Percentiles rank a stretch among this genome's conserved stretches.
These are phyloP conservation scores for Ceriagrion tenellum DNA, from an alignment of 2,888 invertebrate species.

Conservation along the genomic window DNA sequence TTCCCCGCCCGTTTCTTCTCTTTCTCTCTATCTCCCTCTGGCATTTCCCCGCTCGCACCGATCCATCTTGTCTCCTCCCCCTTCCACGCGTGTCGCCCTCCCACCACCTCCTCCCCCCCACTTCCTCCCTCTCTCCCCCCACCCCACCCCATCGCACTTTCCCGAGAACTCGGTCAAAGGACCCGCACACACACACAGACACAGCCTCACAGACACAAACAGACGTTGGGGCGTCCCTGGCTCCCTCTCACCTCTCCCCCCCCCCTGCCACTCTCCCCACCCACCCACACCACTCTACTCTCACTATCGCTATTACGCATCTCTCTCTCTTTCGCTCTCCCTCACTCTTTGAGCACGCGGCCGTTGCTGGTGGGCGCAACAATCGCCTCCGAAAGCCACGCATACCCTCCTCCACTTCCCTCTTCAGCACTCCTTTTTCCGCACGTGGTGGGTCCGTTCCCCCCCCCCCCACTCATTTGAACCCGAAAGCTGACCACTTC, in stretches of 20 bases:
- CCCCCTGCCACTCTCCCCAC: not conserved
- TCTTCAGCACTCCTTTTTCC: too few relatives aligned
- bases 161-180: conserved; percentile 23
- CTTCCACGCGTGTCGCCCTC: not conserved
- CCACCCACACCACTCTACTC: not conserved
- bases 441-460: too few relatives aligned
- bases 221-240: not conserved
- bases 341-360: not conserved
- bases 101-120: not conserved
- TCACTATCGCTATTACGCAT: not conserved
- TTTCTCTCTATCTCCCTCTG: not conserved
- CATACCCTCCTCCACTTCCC: not conserved
- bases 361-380: not conserved
- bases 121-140: not conserved
- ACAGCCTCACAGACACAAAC: not conserved
- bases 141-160: conserved; percentile 51
- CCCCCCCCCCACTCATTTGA: too few relatives aligned
- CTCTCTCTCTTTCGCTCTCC: not conserved
- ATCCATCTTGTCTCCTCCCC: not conserved
- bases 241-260: not conserved
- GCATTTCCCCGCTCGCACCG: conserved; percentile 37
- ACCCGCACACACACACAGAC: conserved; percentile 25
- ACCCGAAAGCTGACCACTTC: too few relatives aligned
- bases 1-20: too few relatives aligned
- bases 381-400: conserved; percentile 16